A percentile compares a stretch with the other conserved stretches of the same genome.
Conservation (phyloP, 2,797 vertebrate species). For the Silurus lanzhouensis region DNA sequence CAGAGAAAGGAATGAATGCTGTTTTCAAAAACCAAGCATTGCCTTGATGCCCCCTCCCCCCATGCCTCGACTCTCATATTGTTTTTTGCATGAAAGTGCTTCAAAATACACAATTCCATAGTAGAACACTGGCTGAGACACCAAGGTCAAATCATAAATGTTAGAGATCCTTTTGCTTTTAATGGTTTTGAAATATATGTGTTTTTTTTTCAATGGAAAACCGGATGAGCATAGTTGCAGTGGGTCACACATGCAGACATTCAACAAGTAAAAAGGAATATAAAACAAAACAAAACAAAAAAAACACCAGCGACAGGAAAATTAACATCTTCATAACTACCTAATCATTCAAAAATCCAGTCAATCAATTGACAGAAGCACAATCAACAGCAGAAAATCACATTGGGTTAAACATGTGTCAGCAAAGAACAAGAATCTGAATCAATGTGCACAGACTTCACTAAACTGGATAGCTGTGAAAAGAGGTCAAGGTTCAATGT, state of each 20-base stretch:
- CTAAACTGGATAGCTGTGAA: too few relatives aligned
- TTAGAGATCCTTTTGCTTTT: not conserved
- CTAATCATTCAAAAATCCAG: not conserved
- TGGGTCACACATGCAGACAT: not conserved
- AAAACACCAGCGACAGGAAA: not conserved
- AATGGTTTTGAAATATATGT: not conserved
- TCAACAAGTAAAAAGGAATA: not conserved
- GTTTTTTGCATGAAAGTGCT: constrained; percentile 27
- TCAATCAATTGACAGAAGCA: not conserved
- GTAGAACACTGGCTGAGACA: not conserved
- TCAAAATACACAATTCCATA: constrained; percentile 23
- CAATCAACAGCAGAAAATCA: not conserved
- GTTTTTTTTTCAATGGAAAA: not conserved
- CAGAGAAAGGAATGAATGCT: constrained; percentile 22
- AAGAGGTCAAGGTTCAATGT: too few relatives aligned
- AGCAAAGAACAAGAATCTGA: not conserved
- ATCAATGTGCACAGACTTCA: not conserved
- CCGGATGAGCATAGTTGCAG: not conserved
- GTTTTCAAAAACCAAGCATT: constrained; percentile 27
- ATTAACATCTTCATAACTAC: not conserved
- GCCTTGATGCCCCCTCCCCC: constrained; percentile 17
- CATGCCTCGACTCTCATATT: not conserved
- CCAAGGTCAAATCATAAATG: not conserved
- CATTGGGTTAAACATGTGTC: too few relatives aligned
- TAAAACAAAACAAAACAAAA: not conserved